A percentile compares a stretch with the other conserved stretches of the same genome.
Evolutionary conservation across 2,113 vertebrate genomes (phyloP).

Genomic region (Spilogale gracilis): DNA sequence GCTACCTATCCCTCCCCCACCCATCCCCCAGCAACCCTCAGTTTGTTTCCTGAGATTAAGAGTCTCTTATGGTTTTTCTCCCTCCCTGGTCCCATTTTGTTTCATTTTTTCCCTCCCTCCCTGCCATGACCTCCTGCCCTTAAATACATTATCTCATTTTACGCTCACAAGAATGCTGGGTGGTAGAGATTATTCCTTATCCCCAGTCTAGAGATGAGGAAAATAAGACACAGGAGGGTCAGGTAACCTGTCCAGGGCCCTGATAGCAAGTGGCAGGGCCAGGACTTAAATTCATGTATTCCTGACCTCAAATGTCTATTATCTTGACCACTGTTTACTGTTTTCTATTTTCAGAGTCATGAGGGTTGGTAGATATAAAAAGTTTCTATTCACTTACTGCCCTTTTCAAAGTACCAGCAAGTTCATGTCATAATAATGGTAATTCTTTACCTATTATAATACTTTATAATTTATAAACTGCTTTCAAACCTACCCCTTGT

Average conservation of each 20-base stretch:
- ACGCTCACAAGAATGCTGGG: neutral
- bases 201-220: constrained; percentile 19
- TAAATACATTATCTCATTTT: constrained; percentile 25
- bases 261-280: neutral
- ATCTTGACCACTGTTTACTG: neutral
- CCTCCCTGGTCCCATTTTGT: too few relatives aligned
- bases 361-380: neutral
- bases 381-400: neutral
- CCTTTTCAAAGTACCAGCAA: constrained; percentile 22
- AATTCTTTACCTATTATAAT: constrained; percentile 37
- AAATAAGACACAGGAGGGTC: neutral
- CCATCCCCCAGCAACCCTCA: too few relatives aligned
- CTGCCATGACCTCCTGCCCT: too few relatives aligned
- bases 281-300: constrained; percentile 8
- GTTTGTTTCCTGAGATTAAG: too few relatives aligned
- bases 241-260: neutral
- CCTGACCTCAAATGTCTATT: neutral
- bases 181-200: neutral
- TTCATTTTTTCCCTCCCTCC: too few relatives aligned
- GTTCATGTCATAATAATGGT: neutral
- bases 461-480: neutral
- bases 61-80: too few relatives aligned
- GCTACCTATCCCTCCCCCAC: too few relatives aligned
- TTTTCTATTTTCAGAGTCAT: neutral
- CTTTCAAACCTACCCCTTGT: constrained; percentile 17